phyloP scores from a whole-genome alignment of 1,140 invertebrate species.

The Panulirus ornatus region DNA sequence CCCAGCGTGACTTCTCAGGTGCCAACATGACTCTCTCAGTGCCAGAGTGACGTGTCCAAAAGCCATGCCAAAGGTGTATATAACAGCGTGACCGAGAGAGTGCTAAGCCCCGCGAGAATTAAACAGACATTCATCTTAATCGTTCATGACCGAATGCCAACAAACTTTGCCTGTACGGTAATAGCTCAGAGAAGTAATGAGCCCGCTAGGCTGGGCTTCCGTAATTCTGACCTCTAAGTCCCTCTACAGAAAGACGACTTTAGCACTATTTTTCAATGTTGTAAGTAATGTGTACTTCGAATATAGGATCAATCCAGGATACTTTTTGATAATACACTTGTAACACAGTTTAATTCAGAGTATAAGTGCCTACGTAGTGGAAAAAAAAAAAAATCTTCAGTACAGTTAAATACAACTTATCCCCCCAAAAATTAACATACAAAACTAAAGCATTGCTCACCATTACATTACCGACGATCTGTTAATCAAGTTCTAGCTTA shows the following conservation, averaged over 20 bases:
- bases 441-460: no score
- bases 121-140: slow-evolving; percentile 60
- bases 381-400: no score
- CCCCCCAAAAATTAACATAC: no score
- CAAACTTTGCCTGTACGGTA: background rate
- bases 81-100: background rate
- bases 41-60: background rate
- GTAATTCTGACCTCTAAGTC: background rate
- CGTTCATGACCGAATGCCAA: slow-evolving; percentile 34
- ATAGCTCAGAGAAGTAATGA: slow-evolving; percentile 29
- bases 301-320: no score
- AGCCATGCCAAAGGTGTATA: background rate
- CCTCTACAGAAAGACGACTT: background rate
- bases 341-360: background rate
- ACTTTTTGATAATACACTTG: background rate
- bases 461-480: no score
- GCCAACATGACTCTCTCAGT: background rate
- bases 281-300: background rate
- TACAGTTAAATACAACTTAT: no score
- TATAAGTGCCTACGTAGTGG: background rate
- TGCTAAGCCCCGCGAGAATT: slow-evolving; percentile 4
- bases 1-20: background rate
- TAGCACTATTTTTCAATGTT: background rate
- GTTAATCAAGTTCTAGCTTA: no score
- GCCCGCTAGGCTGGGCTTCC: background rate